A percentile compares a stretch with the other conserved stretches of the same genome.
Evolutionary conservation across 2,888 invertebrate genomes (phyloP).

Genomic region (Harpalus rubripes): DNA sequence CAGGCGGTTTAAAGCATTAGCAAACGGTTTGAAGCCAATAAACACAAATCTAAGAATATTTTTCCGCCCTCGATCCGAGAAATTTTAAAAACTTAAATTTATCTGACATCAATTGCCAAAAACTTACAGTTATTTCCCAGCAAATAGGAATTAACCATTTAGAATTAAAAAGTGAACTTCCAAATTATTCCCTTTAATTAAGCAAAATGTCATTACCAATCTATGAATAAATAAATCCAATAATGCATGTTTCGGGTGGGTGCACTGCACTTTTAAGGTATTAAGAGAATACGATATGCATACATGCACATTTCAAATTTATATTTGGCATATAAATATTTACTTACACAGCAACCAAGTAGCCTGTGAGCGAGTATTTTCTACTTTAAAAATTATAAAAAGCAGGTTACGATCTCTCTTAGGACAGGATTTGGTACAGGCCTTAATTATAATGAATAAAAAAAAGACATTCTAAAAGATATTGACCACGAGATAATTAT

Average conservation of each 20-base stretch:
- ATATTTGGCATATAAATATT: constrained; percentile 3
- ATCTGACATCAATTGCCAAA: too few relatives aligned
- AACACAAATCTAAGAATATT: too few relatives aligned
- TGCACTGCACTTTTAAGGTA: not conserved
- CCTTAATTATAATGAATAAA: not conserved
- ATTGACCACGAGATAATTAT: constrained; percentile 8
- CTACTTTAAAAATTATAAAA: constrained; percentile 13
- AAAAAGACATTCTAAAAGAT: constrained; percentile 8
- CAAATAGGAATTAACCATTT: too few relatives aligned
- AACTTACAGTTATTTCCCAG: too few relatives aligned
- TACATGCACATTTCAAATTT: not conserved
- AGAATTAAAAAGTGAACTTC: too few relatives aligned
- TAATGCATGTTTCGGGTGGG: not conserved
- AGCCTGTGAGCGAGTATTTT: not conserved
- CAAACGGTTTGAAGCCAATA: too few relatives aligned
- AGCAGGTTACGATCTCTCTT: not conserved
- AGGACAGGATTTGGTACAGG: not conserved
- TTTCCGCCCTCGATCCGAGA: too few relatives aligned
- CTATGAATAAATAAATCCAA: not conserved
- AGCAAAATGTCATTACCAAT: not conserved
- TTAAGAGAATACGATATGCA: not conserved
- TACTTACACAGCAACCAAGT: not conserved
- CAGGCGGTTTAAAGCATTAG: too few relatives aligned
- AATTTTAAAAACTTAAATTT: too few relatives aligned
- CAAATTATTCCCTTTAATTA: not conserved